Base-by-base conservation (phyloP, 2,113 vertebrate species). In the Pan paniscus region DNA sequence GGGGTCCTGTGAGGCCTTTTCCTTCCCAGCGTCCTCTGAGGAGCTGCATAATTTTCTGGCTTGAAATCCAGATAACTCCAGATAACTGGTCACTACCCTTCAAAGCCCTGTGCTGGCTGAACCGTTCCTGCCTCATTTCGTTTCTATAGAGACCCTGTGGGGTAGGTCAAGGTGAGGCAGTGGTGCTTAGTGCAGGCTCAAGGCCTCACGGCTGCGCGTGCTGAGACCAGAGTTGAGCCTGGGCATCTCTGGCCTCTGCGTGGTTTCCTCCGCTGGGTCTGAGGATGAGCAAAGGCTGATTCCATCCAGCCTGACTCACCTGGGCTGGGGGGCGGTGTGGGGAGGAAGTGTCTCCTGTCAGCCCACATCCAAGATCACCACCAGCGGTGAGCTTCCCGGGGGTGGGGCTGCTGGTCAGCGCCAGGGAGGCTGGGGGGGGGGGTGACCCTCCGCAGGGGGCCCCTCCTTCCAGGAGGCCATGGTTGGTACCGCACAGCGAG, bases 171-270 rank as follows among this genome's bases (percentile, higher is more conserved):
- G 38, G 30, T 2, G 68, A 32, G 61, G 61, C 25, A 12, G 12
- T 1, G 3, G 64, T 8, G 73, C 43, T 43, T 17, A 32, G 12
- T 3, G 1, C 75, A 40, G 80, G 23, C 4, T 23, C n/a, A 5
- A 25, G 61, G 30, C 14, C 46, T 1, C 67, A 20, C 5, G 0
- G 70, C 30, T 35, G 3, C 1, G 67, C 52, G 14, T 1, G 5
- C 50, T 0, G 6, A 16, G 59, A 6, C 2, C 0, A 27, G 48
- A 32, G 50, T 12, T 27, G 70, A n/a, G 50, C 25, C 64, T 0
- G 27, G 38, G 0, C 68, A 13, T 46, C 9, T 46, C 50, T 3
- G 4, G 8, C 52, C 93, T 67, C 55, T 2, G 13, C 18, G 32
- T 0, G n/a, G 30, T 27, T 20, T 67, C 5, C 46, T 22, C 0